phyloP scores from a whole-genome alignment of 2,888 invertebrate genomes.

The Candidula unifasciata region DNA sequence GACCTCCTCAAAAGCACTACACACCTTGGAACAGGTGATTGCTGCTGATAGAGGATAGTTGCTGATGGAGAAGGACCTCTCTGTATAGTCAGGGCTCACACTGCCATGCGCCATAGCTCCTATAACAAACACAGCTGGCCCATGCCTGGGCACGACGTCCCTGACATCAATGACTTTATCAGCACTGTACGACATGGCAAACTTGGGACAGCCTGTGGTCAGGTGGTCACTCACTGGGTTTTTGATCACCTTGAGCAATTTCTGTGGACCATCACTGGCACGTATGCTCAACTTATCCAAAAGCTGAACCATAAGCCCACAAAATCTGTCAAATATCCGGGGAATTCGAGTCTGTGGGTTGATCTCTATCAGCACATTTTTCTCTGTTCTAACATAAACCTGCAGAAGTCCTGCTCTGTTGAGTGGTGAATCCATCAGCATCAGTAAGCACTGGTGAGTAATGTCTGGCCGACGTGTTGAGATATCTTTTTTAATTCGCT shows the following conservation, averaged over 20 bases:
- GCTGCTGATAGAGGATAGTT: constrained; percentile 98
- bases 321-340: constrained; percentile 96
- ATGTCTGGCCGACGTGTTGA: constrained; percentile 94
- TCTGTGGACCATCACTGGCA: constrained; percentile 91
- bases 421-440: constrained; percentile 97
- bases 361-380: constrained; percentile 94
- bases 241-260: constrained; percentile 91
- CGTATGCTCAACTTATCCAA: constrained; percentile 95
- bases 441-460: constrained; percentile 94
- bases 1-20: constrained; percentile 94
- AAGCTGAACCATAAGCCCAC: constrained; percentile 97
- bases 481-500: constrained; percentile 91
- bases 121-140: constrained; percentile 91
- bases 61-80: constrained; percentile 93
- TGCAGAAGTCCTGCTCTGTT: constrained; percentile 97
- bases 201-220: constrained; percentile 94
- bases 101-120: constrained; percentile 99
- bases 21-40: constrained; percentile 95
- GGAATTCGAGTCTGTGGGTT: constrained; percentile 98
- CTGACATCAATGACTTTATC: constrained; percentile 84
- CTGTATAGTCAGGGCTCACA: constrained; percentile 90
- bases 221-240: constrained; percentile 96
- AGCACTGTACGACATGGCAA: constrained; percentile 92
- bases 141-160: constrained; percentile 88
- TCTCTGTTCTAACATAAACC: constrained; percentile 93